Base-by-base conservation (phyloP, 2,797 vertebrate genomes). In the Simalia tracyae region DNA sequence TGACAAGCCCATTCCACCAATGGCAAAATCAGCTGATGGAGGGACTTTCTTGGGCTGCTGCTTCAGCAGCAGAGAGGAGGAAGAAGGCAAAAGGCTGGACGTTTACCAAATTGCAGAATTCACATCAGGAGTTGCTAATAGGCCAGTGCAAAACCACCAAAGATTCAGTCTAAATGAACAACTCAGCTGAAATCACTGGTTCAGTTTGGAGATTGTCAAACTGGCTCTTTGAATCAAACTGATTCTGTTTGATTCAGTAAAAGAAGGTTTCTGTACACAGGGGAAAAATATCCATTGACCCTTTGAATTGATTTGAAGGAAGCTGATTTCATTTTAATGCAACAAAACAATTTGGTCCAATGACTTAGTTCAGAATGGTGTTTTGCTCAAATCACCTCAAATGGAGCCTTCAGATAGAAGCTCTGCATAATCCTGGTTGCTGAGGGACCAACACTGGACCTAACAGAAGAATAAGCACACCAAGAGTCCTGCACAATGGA, bases 1-100 rank as follows among this genome's bases (percentile, higher is more conserved):
- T 89, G 17, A 17, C 64, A 46, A 66, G 1, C 64, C 88, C 24
- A 28, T 96, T 95, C 92, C 93, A 92, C 87, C 87, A 59, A 86
- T 92, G 61, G 90, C 61, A 19, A 24, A 68, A 66, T 42, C 10
- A 9, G 22, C n/a, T 26, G 81, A 86, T 28, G 81, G 60, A 54
- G 46, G 3, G 4, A 1, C 61, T 31, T 85, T 61, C 81, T 66
- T 36, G 1, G 14, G 46, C n/a, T 84, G 76, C 36, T 42, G 14
- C 42, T 59, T 63, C 26, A 63, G 15, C 76, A 22, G 31, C 24
- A 6, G n/a, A 68, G 50, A 57, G 6, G 17, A 57, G 54, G 9
- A 5, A 86, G 36, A 66, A 63, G 19, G 50, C 28, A 9, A 64
- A 64, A 28, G 26, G 66, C n/a, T 68, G 66, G 31, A 12, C n/a